Percentiles rank a stretch among this genome's conserved stretches.
These are phyloP conservation scores for Paedocypris sp. DNA, from an alignment of 2,113 vertebrate species.

Conservation along the genomic window DNA sequence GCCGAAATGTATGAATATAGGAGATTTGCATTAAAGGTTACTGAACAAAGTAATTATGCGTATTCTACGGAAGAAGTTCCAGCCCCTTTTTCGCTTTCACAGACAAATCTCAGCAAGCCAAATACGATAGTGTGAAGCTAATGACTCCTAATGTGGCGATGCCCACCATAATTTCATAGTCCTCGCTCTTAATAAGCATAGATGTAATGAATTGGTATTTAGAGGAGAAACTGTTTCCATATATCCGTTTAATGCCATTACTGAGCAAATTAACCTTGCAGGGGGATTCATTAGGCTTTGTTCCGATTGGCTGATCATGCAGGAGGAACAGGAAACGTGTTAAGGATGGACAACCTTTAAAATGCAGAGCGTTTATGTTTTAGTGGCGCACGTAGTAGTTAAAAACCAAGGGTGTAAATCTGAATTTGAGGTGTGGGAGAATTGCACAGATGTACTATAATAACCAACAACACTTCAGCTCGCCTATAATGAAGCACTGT, in stretches of 20 bases:
- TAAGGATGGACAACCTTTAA: slow-evolving; percentile 64
- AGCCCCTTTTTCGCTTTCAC: slow-evolving; percentile 64
- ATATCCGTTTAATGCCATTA: slow-evolving; percentile 97
- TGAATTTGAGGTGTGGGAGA: background rate
- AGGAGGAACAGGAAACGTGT: slow-evolving; percentile 73
- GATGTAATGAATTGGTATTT: slow-evolving; percentile 99
- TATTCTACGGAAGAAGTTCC: slow-evolving; percentile 68
- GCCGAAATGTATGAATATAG: slow-evolving; percentile 39
- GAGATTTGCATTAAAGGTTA: slow-evolving; percentile 42
- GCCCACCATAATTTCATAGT: slow-evolving; percentile 92
- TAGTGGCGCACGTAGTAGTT: slow-evolving; percentile 23
- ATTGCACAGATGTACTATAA: too few species aligned
- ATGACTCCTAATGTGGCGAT: slow-evolving; percentile 79
- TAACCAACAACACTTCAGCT: background rate
- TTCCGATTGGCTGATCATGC: slow-evolving; percentile 93
- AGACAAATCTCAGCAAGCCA: slow-evolving; percentile 47
- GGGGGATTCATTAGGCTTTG: slow-evolving; percentile 98
- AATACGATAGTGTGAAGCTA: slow-evolving; percentile 45
- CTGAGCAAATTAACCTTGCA: slow-evolving; percentile 97
- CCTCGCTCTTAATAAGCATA: slow-evolving; percentile 90
- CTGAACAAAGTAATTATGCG: slow-evolving; percentile 52
- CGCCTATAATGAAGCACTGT: background rate
- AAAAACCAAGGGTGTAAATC: slow-evolving; percentile 6
- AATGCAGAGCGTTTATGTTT: slow-evolving; percentile 32
- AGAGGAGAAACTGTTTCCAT: slow-evolving; percentile 78